Base-by-base conservation (phyloP, 1,140 invertebrate genomes). In the Drosophila gunungcola region DNA sequence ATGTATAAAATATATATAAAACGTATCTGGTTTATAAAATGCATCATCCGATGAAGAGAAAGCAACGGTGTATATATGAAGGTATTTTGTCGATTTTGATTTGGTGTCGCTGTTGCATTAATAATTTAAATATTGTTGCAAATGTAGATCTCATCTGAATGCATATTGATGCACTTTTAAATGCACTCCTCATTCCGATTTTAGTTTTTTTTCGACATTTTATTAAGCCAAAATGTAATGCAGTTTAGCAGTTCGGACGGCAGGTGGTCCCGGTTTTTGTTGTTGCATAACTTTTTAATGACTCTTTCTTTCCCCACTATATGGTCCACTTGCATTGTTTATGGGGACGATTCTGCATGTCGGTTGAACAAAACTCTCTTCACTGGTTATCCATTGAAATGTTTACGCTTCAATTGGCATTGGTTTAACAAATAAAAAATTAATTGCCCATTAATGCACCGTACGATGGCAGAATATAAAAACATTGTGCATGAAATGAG, bases 401-500 rank as follows among this genome's bases (percentile, higher is more conserved):
- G 83, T 84, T 89, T 73, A 84, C 83, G 56, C 80, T 77, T 80
- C 80, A 89, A 86, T 86, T 86, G 86, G 83, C 60, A 46, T 67
- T 38, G 64, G 49, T 45, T 57, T 68, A 56, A 76, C 53, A 83
- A 79, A 79, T 76, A 88, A 75, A 73, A 69, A 78, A 89, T 83
- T 86, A 89, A 86, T 83, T 89, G 79, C 74, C 74, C 75, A 88
- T 86, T 86, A 89, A 86, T 86, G 80, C 56, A 83, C 58, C 72
- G 61, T 42, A 52, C 55, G 56, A 54, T 57, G 54, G 60, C 42
- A 11, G 58, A 80, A 72, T 64, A 64, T 49, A 72, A 72, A 70
- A 76, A 38, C 46, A 62, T 51, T 42, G 63, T 80, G 58, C 78
- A 73, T 36, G 62, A 79, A 79, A 78, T 70, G 65, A 49, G 27